These are phyloP conservation scores for Cercopithecus mona DNA, from an alignment of 2,113 vertebrate species.

Conservation along the genomic window DNA sequence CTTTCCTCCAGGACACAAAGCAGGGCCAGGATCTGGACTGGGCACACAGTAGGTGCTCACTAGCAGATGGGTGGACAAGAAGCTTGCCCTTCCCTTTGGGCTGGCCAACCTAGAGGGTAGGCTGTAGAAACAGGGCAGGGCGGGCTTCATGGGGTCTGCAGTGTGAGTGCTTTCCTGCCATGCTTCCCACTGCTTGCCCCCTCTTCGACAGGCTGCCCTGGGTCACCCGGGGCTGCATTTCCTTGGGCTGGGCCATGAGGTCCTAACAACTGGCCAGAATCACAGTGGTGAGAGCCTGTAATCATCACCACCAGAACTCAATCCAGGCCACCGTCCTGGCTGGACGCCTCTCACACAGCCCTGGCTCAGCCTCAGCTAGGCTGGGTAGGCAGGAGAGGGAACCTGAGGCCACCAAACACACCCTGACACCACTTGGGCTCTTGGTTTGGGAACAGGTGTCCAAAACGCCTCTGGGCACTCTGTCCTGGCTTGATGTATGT, in stretches of 20 bases:
- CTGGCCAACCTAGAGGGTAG: neutral
- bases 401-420: neutral
- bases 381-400: neutral
- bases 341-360: too few species aligned
- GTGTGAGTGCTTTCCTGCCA: neutral
- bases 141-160: neutral
- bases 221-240: neutral
- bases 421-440: neutral
- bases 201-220: neutral
- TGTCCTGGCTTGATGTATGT: neutral
- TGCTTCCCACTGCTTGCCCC: too few species aligned
- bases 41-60: neutral
- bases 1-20: neutral
- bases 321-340: accelerated
- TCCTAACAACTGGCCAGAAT: neutral
- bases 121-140: neutral
- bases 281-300: neutral
- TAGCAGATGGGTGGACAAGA: neutral
- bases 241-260: neutral
- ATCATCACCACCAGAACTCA: neutral
- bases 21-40: neutral
- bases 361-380: neutral
- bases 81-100: neutral
- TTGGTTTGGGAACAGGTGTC: neutral
- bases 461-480: neutral